phyloP scores from a whole-genome alignment of 2,113 vertebrate species.

The Craseonycteris thonglongyai region DNA sequence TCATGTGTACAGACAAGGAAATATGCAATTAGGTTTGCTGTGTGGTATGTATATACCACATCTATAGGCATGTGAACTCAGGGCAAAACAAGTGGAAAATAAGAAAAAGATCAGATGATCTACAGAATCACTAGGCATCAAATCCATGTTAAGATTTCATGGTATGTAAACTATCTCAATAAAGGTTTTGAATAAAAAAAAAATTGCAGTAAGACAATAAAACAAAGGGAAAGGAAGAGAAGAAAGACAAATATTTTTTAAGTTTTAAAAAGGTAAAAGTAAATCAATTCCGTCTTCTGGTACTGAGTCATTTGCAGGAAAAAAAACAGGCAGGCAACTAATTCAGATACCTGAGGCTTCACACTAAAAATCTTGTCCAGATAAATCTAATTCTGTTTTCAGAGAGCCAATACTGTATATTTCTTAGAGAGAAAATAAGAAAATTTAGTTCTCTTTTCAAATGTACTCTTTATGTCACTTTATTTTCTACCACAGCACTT shows the following conservation, averaged over 20 bases:
- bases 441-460: background rate
- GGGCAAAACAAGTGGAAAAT: background rate
- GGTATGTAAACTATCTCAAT: background rate
- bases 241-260: background rate
- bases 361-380: background rate
- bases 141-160: background rate
- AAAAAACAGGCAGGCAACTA: background rate
- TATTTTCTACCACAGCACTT: background rate
- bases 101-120: background rate
- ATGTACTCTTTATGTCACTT: background rate
- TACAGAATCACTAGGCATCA: background rate
- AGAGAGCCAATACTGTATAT: background rate
- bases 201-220: background rate
- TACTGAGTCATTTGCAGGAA: background rate
- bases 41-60: background rate
- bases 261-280: background rate
- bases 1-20: background rate
- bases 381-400: background rate
- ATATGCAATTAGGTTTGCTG: background rate
- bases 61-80: background rate
- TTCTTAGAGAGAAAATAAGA: background rate
- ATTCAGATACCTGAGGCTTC: background rate
- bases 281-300: background rate
- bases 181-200: background rate
- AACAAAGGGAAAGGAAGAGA: background rate